These are phyloP conservation scores for Lathamus discolor DNA, from an alignment of 2,113 vertebrate genomes.

Conservation along the genomic window DNA sequence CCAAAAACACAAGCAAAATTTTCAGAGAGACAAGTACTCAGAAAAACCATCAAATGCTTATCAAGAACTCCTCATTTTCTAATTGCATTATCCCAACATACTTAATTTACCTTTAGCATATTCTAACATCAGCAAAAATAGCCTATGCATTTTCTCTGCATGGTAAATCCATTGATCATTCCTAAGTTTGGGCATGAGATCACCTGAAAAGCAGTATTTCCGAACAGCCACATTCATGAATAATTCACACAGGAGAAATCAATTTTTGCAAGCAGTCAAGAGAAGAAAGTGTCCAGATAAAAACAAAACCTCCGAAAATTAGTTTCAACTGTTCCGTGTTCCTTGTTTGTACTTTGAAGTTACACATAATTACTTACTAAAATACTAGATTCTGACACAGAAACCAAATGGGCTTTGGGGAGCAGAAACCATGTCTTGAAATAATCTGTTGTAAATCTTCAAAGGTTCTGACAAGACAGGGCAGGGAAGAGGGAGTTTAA, in stretches of 20 bases:
- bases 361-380: neutral
- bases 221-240: neutral
- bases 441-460: neutral
- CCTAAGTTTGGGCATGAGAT: neutral
- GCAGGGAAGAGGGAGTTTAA: neutral
- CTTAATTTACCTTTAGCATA: neutral
- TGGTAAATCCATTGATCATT: neutral
- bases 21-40: neutral
- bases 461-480: neutral
- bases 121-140: neutral
- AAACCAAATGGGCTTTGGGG: neutral
- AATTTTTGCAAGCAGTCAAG: neutral
- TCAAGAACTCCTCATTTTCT: neutral
- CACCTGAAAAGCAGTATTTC: neutral
- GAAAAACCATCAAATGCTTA: neutral
- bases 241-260: neutral
- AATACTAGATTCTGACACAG: neutral
- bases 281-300: neutral
- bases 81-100: neutral
- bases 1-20: neutral
- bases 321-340: neutral
- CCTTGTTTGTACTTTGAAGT: neutral
- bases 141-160: neutral
- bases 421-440: neutral
- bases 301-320: neutral